A percentile compares a stretch with the other conserved stretches of the same genome.
These are phyloP conservation scores for Flexamia atlantica DNA, from an alignment of 2,888 invertebrate species.

Conservation along the genomic window DNA sequence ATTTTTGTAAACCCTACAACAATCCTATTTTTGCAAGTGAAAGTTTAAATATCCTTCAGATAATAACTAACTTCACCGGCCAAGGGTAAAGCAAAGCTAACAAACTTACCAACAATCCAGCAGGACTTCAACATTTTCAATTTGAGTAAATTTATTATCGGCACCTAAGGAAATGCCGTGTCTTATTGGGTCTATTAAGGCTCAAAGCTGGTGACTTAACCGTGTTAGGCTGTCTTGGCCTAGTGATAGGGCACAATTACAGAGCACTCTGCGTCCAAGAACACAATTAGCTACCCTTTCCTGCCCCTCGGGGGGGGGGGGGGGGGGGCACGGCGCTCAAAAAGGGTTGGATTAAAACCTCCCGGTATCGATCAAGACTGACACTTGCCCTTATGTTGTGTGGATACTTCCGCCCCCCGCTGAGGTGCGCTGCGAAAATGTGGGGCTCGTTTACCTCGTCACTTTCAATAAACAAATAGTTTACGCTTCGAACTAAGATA, in stretches of 20 bases:
- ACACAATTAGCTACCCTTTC: constrained; percentile 53
- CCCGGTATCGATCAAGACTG: constrained; percentile 28
- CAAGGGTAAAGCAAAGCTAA: too few relatives aligned
- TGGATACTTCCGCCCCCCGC: not conserved
- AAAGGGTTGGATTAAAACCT: constrained; percentile 56
- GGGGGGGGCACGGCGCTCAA: constrained; percentile 27
- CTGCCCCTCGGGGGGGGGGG: constrained; percentile 13
- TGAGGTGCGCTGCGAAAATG: not conserved
- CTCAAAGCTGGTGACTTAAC: constrained; percentile 49
- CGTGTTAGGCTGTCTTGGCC: constrained; percentile 46
- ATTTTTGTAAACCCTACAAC: too few relatives aligned
- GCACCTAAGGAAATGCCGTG: constrained; percentile 21
- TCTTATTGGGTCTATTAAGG: constrained; percentile 53
- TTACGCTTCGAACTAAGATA: too few relatives aligned
- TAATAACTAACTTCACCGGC: too few relatives aligned
- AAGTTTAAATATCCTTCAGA: too few relatives aligned
- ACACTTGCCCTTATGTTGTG: constrained; percentile 25
- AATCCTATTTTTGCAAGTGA: too few relatives aligned
- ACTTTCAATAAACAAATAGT: too few relatives aligned
- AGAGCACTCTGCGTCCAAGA: constrained; percentile 45
- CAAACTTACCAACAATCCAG: constrained; percentile 4
- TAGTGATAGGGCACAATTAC: constrained; percentile 46
- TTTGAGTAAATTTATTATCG: constrained; percentile 31
- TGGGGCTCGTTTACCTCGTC: too few relatives aligned
- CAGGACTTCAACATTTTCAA: not conserved